Conservation (phyloP, 2,888 invertebrate genomes). For the Melanchra persicariae region DNA sequence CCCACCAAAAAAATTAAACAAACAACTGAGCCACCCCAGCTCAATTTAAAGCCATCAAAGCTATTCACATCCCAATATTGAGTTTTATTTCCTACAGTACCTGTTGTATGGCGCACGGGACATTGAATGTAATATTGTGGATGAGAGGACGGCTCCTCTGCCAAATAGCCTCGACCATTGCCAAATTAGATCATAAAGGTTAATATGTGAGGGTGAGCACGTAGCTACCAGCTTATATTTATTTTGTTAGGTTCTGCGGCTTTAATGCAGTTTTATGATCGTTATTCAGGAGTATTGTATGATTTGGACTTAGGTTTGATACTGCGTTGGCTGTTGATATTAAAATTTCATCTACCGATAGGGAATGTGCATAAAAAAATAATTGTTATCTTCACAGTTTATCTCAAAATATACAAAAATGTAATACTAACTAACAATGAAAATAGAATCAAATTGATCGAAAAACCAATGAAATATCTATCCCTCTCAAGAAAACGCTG, state of each 20-base stretch:
- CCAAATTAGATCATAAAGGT: conserved; percentile 88
- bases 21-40: conserved; percentile 18
- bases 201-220: conserved; percentile 77
- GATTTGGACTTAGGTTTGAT: conserved; percentile 18
- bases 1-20: not conserved
- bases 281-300: conserved; percentile 9
- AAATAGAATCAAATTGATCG: no score
- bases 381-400: no score
- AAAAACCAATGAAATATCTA: no score
- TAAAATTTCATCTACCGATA: not conserved
- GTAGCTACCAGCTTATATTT: conserved; percentile 67
- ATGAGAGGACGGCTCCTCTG: conserved; percentile 69
- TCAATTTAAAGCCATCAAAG: conserved; percentile 59
- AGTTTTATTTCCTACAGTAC: conserved; percentile 70
- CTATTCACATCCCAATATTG: conserved; percentile 60
- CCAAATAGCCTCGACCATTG: conserved; percentile 81
- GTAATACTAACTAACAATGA: no score
- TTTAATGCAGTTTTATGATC: conserved; percentile 58
- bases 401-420: no score
- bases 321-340: not conserved
- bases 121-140: conserved; percentile 75
- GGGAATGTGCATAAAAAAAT: no score
- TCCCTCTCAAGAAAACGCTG: no score
- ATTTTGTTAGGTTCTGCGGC: conserved; percentile 60
- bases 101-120: conserved; percentile 76